Base-by-base conservation (phyloP, 2,888 invertebrate species). In the Catotricha subobsoleta region DNA sequence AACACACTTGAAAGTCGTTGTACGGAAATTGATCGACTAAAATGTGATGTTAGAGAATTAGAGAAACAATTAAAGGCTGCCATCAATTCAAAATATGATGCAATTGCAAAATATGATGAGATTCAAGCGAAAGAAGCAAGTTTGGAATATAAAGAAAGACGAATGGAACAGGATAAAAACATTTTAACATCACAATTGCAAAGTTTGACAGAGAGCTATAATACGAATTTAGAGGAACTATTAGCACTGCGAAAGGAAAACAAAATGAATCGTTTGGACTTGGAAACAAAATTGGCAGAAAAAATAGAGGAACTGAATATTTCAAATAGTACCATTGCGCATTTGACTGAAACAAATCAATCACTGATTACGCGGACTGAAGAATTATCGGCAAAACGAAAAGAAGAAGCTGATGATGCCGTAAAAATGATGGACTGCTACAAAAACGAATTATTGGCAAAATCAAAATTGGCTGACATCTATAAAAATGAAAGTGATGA, bases 401-500 rank as follows among this genome's bases (percentile, higher is more conserved):
- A 76, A 54, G 74, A 76, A 51, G 80, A 82, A 47, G 72, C 77
- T 50, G 80, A 83, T 53, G 70, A 75, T 46, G 54, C 64, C 56
- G 51, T 67, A 67, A 65, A 75, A 65, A 66, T 76, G 72, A 64
- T 86, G 69, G 72, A 86, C 47, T 75, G 74, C 50, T 79, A 74
- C 51, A 72, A 76, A 53, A 74, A 81, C 51, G 91, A 95, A 66
- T 65, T 92, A 15, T 74, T 79, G 45, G 81, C 88, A 3, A 88
- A 90, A 64, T 76, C 77, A 1, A 83, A 82, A 64, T 66, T 94
- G 42, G 76, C 82, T 2, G 79, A 83, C 48, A 64, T 91, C 10
- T 88, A 90, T 55, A 87, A 87, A 65, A 74, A 71, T 25, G 76
- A 83, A 61, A 72, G 75, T 50, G 80, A 80, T 48, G 86, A 88